A percentile compares a stretch with the other conserved stretches of the same genome.
Conservation (phyloP, 2,797 vertebrate genomes). For the Cyclopterus lumpus region DNA sequence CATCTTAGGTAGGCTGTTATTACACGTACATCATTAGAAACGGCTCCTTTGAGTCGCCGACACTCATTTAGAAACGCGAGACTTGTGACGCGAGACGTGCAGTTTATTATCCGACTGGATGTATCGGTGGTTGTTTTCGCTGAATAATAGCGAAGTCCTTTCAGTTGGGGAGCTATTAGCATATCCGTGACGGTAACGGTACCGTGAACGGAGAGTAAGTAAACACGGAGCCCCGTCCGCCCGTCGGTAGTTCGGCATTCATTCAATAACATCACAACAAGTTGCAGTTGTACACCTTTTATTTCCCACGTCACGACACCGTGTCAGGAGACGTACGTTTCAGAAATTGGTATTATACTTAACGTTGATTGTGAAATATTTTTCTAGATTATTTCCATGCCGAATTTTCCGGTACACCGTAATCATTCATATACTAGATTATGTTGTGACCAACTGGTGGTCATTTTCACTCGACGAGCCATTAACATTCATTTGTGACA, state of each 20-base stretch:
- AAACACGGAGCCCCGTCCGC: neutral
- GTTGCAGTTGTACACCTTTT: accelerated
- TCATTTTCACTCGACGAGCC: accelerated
- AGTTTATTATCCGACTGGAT: accelerated
- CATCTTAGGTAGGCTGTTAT: conserved; percentile 34
- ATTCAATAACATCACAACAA: neutral
- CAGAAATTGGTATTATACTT: neutral
- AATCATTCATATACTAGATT: accelerated
- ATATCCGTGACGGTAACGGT: neutral
- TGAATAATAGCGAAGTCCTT: neutral
- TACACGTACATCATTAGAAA: neutral
- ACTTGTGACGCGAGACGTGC: neutral
- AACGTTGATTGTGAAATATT: accelerated
- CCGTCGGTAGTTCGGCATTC: neutral
- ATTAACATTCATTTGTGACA: neutral
- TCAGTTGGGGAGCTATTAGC: neutral
- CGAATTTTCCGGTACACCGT: conserved; percentile 1
- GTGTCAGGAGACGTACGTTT: too few relatives aligned
- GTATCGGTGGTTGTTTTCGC: neutral
- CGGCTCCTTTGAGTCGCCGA: accelerated
- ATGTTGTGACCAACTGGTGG: accelerated
- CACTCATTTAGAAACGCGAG: neutral
- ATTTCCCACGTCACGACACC: neutral
- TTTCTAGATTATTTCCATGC: neutral
- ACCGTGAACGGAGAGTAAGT: neutral